Base-by-base conservation (phyloP, 2,888 invertebrate species). In the Lottia gigantea region DNA sequence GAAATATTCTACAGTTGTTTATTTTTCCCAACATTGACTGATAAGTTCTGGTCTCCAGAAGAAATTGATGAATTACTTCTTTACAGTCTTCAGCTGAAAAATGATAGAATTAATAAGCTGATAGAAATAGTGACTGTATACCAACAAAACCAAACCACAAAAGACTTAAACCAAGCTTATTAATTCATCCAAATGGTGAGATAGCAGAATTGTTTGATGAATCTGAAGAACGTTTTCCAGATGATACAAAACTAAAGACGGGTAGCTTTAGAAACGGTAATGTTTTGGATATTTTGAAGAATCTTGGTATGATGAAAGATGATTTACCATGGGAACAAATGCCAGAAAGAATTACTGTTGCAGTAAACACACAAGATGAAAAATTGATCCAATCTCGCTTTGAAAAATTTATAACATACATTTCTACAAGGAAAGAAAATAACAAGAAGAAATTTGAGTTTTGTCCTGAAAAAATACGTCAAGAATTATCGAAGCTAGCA, bases 211-310 rank as follows among this genome's bases (percentile, higher is more conserved):
- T 83, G 46, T 83, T 74, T 61, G 23, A 49, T 16, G 71, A 73
- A 15, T 68, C 47, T 16, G 83, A 83, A 66, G 77, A 69, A 11
- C 49, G 76, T 26, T 83, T 83, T 72, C 82, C 82, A n/a, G 61
- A 74, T 61, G 71, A 61, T 23, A 23, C 12, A 11, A 23, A 23
- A 64, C 15, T 23, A 7, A 45, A 15, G 15, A 14, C 19, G 15
- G 26, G 14, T 61, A 74, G 72, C 12, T 63, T 40, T 62, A 23
- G 46, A 14, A n/a, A 46, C 23, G 6, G 47, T 40, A n/a, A 65
- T 8, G 45, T 63, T 15, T 70, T 79, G 23, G 26, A 31, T 7
- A 19, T 40, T 2, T 64, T 82, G 25, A 67, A 63, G 23, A 47
- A 64, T 25, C 74, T 82, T 19, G 81, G 81, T 8, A 80, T 82